Evolutionary conservation across 1,140 invertebrate species (phyloP).

Genomic region (Drosophila punjabiensis): DNA sequence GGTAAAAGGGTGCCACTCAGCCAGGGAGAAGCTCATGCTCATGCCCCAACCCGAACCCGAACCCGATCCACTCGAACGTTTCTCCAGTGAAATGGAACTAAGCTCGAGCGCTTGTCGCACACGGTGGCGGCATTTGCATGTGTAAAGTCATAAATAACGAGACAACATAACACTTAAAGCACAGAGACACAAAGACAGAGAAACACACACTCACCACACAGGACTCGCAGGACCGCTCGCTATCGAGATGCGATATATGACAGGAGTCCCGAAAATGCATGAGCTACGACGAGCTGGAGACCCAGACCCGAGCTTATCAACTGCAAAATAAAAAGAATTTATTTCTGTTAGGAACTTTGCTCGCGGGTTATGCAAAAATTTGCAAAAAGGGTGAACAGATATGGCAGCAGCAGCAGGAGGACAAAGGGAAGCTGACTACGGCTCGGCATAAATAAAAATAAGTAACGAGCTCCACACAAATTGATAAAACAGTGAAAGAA

Average conservation of each 20-base stretch:
- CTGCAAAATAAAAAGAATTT: conserved; percentile 81
- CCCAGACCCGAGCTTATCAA: conserved; percentile 73
- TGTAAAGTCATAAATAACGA: conserved; percentile 84
- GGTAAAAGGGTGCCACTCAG: conserved; percentile 50
- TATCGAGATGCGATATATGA: conserved; percentile 80
- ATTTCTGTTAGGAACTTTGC: conserved; percentile 82
- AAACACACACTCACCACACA: neutral
- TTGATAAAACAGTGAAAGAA: conserved; percentile 82
- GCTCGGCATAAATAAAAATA: conserved; percentile 78
- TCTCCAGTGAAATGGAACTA: conserved; percentile 63
- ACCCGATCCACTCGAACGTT: conserved; percentile 22
- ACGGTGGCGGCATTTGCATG: conserved; percentile 72
- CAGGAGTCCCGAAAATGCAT: conserved; percentile 75
- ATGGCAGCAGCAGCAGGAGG: neutral
- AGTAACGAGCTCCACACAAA: conserved; percentile 80
- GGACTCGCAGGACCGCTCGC: conserved; percentile 39
- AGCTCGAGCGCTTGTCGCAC: conserved; percentile 78
- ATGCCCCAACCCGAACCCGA: neutral
- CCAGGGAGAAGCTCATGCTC: neutral
- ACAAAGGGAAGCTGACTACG: conserved; percentile 18
- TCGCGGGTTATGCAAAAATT: conserved; percentile 83
- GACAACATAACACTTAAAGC: conserved; percentile 82
- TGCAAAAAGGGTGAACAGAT: conserved; percentile 54
- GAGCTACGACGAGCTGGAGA: conserved; percentile 58
- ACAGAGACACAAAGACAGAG: conserved; percentile 42